Evolutionary conservation across 1,140 invertebrate species (phyloP), one percentile per base, ranked within the genome.

Genomic region (Danaus melanippus): DNA sequence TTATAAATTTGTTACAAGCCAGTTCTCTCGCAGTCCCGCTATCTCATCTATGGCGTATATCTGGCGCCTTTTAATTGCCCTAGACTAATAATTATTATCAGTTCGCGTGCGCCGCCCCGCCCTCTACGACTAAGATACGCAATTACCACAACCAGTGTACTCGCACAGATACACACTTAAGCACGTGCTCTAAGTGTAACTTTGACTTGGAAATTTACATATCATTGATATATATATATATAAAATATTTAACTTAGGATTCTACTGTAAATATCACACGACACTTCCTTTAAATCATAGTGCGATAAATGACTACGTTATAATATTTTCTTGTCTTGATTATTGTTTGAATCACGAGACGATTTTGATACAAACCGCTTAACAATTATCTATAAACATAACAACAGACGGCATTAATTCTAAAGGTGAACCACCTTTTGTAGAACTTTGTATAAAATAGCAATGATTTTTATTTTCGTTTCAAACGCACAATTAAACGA

Each of bases 11-110:
- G 21, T 32, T 32, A 32, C 21, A 32, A 32, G 21, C 21, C 21
- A 32, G 21, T 32, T 32, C 21, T 32, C 49, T 56, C 47, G 58
- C 60, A 65, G 67, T 59, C 69, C 67, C 63, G 56, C 65, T 81
- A 76, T 81, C 74, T 73, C 71, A 74, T 76, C 76, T 60, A 76
- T 77, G 74, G 74, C 79, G 71, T 75, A 76, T 78, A 76, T 78
- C 69, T 84, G 82, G 82, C 83, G 83, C 83, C 83, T 86, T 74
- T 78, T 85, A 84, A 84, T 84, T 79, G 78, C 80, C 69, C 60
- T 68, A 80, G 71, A 75, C 76, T 84, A 83, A 83, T 83, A 85
- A 84, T 86, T 84, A 79, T 76, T 80, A 83, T 84, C 80, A 79
- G 79, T 79, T 76, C 65, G 79, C 76, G 77, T 84, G 80, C 67